Percentiles rank a stretch among this genome's conserved stretches.
Conservation (phyloP, 2,113 vertebrate species). For the Tychaedon coryphoeus region DNA sequence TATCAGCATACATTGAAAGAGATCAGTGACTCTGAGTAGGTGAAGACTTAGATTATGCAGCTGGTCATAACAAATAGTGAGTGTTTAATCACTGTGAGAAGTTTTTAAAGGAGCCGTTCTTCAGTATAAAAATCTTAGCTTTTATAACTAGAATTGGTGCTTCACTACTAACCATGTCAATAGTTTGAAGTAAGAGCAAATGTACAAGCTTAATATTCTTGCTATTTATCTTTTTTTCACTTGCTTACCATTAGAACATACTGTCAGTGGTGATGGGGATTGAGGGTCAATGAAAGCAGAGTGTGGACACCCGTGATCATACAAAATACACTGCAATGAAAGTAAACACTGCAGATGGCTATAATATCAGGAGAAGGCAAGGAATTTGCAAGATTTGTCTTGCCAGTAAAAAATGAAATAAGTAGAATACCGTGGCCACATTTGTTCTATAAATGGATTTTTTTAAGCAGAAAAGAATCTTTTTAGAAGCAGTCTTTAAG, state of each 20-base stretch:
- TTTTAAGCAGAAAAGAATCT: neutral
- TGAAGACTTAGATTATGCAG: neutral
- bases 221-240: neutral
- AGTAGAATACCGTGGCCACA: neutral
- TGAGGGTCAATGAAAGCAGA: neutral
- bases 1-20: neutral
- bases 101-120: neutral
- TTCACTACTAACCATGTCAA: neutral
- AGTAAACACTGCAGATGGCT: neutral
- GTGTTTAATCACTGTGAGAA: neutral
- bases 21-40: neutral
- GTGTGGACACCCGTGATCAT: neutral
- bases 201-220: neutral
- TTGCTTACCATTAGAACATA: neutral
- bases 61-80: neutral
- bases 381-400: neutral
- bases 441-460: neutral
- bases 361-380: neutral
- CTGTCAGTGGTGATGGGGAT: neutral
- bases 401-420: neutral
- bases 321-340: neutral
- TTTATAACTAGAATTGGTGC: neutral
- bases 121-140: neutral
- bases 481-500: constrained; percentile 2
- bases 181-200: neutral